phyloP scores from a whole-genome alignment of 2,797 vertebrate species.

The Manis javanica region DNA sequence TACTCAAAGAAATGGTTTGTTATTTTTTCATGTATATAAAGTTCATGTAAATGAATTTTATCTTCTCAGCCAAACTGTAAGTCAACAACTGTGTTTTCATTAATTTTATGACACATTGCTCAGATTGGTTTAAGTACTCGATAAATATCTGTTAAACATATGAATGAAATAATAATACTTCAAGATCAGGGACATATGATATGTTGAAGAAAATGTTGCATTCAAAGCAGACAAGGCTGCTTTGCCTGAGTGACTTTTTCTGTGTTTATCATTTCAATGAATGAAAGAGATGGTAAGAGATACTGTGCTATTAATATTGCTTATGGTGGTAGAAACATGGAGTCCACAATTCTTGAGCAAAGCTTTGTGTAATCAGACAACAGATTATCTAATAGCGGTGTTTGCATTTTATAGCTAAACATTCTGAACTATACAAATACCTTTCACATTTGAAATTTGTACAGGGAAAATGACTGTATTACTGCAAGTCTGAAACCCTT shows the following conservation, averaged over 20 bases:
- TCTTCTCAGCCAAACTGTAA: not conserved
- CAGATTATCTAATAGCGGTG: not conserved
- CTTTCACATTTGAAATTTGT: conserved; percentile 42
- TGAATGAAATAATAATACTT: not conserved
- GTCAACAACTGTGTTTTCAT: not conserved
- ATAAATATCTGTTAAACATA: conserved; percentile 22
- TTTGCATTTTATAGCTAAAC: conserved; percentile 21
- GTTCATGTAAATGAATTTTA: not conserved
- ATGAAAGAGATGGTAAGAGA: not conserved
- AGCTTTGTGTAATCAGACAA: not conserved
- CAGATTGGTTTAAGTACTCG: not conserved
- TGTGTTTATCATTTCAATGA: not conserved
- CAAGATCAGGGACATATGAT: not conserved
- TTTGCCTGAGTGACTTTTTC: not conserved
- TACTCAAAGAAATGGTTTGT: not conserved
- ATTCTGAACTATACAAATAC: conserved; percentile 20
- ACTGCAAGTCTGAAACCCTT: not conserved
- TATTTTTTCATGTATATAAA: not conserved
- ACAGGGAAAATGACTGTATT: not conserved
- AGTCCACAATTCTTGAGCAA: not conserved
- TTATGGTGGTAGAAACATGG: not conserved
- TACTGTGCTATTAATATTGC: not conserved
- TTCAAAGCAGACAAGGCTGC: not conserved
- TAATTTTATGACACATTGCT: not conserved
- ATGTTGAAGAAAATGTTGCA: not conserved